Conservation (phyloP, 1,140 invertebrate genomes). For the Habropoda laboriosa region DNA sequence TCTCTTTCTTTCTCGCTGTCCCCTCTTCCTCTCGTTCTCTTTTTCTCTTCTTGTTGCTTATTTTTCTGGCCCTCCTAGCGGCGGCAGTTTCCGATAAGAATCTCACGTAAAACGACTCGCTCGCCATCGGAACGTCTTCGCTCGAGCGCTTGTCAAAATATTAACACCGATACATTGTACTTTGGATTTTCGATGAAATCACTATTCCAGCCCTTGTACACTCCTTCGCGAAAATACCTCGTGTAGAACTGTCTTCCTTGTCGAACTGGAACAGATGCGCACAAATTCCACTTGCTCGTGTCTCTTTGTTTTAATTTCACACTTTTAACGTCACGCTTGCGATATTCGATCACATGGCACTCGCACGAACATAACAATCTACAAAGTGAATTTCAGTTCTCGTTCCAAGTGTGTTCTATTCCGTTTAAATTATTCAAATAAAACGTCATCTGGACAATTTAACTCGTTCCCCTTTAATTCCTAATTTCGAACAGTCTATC, state of each 20-base stretch:
- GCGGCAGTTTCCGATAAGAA: conserved; percentile 29
- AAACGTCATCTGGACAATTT: too few species aligned
- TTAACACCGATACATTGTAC: neutral
- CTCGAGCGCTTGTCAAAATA: conserved; percentile 20
- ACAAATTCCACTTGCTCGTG: neutral
- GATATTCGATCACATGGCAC: neutral
- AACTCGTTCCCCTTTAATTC: too few species aligned
- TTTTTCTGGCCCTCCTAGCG: conserved; percentile 4
- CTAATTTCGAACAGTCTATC: too few species aligned
- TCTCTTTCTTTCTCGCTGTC: conserved; percentile 7
- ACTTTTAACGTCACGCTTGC: neutral
- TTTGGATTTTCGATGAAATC: neutral
- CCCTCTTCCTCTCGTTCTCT: conserved; percentile 4
- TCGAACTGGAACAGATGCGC: neutral
- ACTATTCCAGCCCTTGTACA: neutral
- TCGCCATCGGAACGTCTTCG: conserved; percentile 16
- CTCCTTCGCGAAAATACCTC: neutral
- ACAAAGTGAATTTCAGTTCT: too few species aligned
- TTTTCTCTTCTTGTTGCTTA: conserved; percentile 33
- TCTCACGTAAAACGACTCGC: conserved; percentile 32
- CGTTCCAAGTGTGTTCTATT: too few species aligned
- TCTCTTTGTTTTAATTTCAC: neutral
- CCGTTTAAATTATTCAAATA: too few species aligned
- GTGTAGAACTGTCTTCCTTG: neutral
- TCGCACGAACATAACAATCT: too few species aligned